Conservation (phyloP, 2,113 vertebrate genomes). For the Cebus imitator region DNA sequence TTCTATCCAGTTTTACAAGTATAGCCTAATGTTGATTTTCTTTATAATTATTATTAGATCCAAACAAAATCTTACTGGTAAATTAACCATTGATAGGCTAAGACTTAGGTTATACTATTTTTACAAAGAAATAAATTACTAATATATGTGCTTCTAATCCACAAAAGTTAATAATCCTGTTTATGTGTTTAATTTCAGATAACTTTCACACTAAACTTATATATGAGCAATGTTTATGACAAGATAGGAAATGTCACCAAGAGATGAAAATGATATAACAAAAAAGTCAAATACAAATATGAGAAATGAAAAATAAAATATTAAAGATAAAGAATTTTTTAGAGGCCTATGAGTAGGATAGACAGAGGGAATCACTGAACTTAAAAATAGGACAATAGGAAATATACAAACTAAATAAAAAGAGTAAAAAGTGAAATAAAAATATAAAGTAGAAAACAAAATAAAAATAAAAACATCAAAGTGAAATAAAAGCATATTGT, state of each 20-base stretch:
- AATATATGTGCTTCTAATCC: background rate
- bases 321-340: background rate
- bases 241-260: background rate
- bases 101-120: background rate
- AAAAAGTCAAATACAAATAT: background rate
- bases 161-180: background rate
- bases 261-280: background rate
- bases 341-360: background rate
- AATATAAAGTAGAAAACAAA: background rate
- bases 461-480: background rate
- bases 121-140: background rate
- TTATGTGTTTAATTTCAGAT: background rate
- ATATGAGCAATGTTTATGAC: background rate
- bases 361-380: background rate
- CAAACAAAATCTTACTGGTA: background rate
- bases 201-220: background rate
- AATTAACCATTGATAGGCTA: background rate
- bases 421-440: background rate
- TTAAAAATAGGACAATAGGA: background rate
- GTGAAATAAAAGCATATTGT: background rate
- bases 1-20: background rate
- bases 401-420: background rate
- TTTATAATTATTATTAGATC: background rate
- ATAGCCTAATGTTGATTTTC: background rate
- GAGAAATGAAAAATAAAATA: background rate